phyloP scores from a whole-genome alignment of 2,888 invertebrate genomes.

The Netelia melanura region DNA sequence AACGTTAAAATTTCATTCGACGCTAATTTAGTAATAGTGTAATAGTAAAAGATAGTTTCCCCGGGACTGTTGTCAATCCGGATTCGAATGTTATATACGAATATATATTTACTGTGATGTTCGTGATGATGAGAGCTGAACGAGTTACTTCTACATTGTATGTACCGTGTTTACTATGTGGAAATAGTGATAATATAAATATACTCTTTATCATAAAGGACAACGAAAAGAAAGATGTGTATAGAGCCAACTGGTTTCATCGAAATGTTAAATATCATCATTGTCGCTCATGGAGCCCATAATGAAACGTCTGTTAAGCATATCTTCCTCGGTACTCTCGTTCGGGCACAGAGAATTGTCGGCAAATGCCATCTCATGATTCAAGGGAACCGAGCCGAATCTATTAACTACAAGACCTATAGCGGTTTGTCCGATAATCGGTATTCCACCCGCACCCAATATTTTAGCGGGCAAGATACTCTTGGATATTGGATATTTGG shows the following conservation, averaged over 20 bases:
- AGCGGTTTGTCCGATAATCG: slow-evolving; percentile 81
- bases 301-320: slow-evolving; percentile 78
- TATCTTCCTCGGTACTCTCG: slow-evolving; percentile 77
- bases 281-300: slow-evolving; percentile 80
- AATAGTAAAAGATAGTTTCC: background rate
- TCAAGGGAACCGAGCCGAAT: slow-evolving; percentile 79
- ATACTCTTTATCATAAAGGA: background rate
- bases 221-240: background rate
- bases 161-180: slow-evolving; percentile 8
- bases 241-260: background rate
- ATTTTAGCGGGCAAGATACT: slow-evolving; percentile 79
- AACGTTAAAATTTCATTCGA: background rate
- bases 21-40: background rate
- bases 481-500: slow-evolving; percentile 78
- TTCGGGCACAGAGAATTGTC: slow-evolving; percentile 77
- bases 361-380: slow-evolving; percentile 74
- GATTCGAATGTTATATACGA: background rate
- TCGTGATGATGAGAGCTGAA: slow-evolving; percentile 24
- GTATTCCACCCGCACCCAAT: slow-evolving; percentile 79
- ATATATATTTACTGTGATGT: background rate
- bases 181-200: slow-evolving; percentile 8
- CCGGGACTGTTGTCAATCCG: background rate
- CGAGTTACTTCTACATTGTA: background rate
- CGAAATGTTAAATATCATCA: slow-evolving; percentile 72
- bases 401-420: slow-evolving; percentile 82